Evolutionary conservation across 2,113 vertebrate species (phyloP).

Genomic region (Muntiacus muntjak): DNA sequence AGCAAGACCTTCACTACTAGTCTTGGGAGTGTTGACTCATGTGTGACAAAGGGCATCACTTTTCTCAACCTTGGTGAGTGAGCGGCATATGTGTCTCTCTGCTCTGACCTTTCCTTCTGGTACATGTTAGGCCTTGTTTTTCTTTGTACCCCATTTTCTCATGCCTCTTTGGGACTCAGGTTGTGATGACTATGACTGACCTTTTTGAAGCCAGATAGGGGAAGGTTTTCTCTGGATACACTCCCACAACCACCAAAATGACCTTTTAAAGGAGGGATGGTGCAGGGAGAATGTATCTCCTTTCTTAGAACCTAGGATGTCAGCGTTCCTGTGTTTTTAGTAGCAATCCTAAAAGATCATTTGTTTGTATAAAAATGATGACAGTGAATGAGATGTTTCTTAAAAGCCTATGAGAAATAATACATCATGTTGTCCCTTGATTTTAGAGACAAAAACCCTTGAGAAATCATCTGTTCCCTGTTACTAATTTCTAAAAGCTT

Average conservation of each 20-base stretch:
- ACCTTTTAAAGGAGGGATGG: not conserved
- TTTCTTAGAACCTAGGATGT: not conserved
- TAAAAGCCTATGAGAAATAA: not conserved
- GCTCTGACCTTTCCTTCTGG: not conserved
- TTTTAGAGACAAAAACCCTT: not conserved
- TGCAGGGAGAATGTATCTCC: not conserved
- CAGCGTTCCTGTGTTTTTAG: not conserved
- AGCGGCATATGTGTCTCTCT: not conserved
- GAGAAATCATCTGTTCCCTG: not conserved
- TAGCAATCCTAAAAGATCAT: not conserved
- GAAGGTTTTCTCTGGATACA: not conserved
- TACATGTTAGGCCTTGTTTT: not conserved
- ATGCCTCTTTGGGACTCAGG: not conserved
- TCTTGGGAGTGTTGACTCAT: conserved; percentile 71
- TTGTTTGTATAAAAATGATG: not conserved
- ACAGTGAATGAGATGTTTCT: not conserved
- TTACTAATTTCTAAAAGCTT: not conserved
- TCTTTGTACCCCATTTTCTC: not conserved
- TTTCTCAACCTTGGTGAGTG: conserved; percentile 92
- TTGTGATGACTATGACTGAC: not conserved
- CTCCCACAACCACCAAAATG: rapidly evolving
- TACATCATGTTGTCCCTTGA: not conserved
- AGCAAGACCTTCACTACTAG: conserved; percentile 89
- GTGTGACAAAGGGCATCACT: conserved; percentile 75
- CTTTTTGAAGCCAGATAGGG: not conserved